phyloP scores from a whole-genome alignment of 2,888 invertebrate species.

The Cantharis lateralis region DNA sequence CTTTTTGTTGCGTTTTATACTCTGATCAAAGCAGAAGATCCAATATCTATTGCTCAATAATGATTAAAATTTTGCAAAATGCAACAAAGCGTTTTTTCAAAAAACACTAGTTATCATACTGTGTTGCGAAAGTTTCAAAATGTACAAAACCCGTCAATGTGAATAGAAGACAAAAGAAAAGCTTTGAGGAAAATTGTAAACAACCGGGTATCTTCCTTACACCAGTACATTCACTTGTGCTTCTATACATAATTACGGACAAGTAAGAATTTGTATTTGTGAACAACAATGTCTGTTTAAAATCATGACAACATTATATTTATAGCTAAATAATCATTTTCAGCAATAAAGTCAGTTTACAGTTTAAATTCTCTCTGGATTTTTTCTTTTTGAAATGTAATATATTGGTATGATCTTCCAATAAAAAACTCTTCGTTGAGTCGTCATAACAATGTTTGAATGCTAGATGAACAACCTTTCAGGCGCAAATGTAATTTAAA shows the following conservation, averaged over 20 bases:
- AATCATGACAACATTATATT: background rate
- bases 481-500: too few species aligned
- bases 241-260: background rate
- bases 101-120: background rate
- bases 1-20: background rate
- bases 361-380: too few species aligned
- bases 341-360: too few species aligned
- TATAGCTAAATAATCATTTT: background rate
- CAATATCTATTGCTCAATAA: too few species aligned
- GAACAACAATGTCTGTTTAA: background rate
- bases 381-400: too few species aligned
- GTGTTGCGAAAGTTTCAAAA: background rate
- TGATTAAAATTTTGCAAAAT: background rate
- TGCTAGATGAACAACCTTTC: too few species aligned
- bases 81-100: background rate
- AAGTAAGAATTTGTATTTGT: background rate
- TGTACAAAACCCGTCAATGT: background rate
- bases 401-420: too few species aligned
- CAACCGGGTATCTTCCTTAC: background rate
- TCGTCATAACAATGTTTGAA: too few species aligned
- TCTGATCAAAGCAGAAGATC: background rate
- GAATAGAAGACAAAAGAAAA: background rate
- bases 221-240: background rate
- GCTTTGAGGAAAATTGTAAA: background rate
- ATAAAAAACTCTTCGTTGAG: too few species aligned